phyloP scores from a whole-genome alignment of 2,113 vertebrate genomes.

The Alligator sinensis region DNA sequence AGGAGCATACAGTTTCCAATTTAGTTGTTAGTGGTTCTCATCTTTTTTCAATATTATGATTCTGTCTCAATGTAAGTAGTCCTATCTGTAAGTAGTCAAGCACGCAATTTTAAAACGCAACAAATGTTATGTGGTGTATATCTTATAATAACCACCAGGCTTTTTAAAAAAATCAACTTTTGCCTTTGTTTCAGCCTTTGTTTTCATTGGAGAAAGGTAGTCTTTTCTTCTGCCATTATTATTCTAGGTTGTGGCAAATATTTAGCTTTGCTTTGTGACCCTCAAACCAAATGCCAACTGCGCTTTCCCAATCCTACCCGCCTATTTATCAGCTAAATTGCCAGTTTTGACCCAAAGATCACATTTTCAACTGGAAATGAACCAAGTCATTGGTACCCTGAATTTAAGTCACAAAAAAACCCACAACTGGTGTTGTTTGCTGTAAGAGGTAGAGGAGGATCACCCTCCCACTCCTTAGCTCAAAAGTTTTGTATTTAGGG shows the following conservation, averaged over 20 bases:
- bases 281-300: background rate
- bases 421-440: no score
- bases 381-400: conserved; percentile 10
- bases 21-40: no score
- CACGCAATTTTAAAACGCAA: no score
- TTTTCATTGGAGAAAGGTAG: background rate
- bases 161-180: background rate
- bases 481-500: no score
- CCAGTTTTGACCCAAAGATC: background rate
- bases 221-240: background rate
- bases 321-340: background rate
- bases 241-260: background rate
- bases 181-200: background rate
- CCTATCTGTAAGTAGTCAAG: no score
- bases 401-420: background rate
- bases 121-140: background rate
- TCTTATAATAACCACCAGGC: background rate
- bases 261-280: background rate
- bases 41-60: no score
- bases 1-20: no score
- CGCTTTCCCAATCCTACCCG: background rate
- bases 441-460: no score
- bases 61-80: no score
- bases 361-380: conserved; percentile 26
- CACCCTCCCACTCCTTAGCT: no score